Evolutionary conservation across 1,140 invertebrate genomes (phyloP), one percentile per base, ranked within the genome.

Genomic region (Sycobia sp.): DNA sequence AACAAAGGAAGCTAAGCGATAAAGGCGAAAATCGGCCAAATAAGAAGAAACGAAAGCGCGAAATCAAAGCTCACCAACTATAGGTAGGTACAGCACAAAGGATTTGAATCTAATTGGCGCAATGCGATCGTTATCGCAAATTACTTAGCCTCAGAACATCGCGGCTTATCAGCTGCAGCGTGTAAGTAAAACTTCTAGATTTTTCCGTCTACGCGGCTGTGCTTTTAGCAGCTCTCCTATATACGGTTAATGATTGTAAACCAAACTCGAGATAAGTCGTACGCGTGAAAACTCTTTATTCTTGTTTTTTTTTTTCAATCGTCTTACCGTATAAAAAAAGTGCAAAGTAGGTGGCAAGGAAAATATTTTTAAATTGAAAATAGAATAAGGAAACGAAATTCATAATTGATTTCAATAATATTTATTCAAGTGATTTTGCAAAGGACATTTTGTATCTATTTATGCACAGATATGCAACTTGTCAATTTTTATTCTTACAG

Each of bases 41-140:
- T 13, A 14, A 36, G 44, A 43, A 36, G 20, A 29, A 44, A 38
- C 13, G 16, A 46, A 49, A 20, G 18, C 4, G 43, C 46, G 27
- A 62, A 62, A 62, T 62, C 43, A 56, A 49, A 57, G 54, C 47
- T 51, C 22, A 22, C 11, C 20, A 25, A 13, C 14, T 20, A 51
- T 16, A 22, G 8, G 13, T 14, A 51, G 13, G 27, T 38, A 18
- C 18, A 3, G 8, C 36, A 65, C 55, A 65, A 65, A 65, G 62
- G 47, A 58, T 58, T 65, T 39, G 39, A 54, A 46, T 58, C 39
- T 65, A 65, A 65, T 65, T 58, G 62, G 55, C 38, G 29, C 38
- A 22, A 51, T 65, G 62, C 55, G 49, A 65, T 58, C 22, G 32
- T 46, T 65, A 65, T 65, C 54, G 34, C 11, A 25, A 51, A 59